phyloP scores from a whole-genome alignment of 2,888 invertebrate genomes.

The Cyclophora albipunctata region DNA sequence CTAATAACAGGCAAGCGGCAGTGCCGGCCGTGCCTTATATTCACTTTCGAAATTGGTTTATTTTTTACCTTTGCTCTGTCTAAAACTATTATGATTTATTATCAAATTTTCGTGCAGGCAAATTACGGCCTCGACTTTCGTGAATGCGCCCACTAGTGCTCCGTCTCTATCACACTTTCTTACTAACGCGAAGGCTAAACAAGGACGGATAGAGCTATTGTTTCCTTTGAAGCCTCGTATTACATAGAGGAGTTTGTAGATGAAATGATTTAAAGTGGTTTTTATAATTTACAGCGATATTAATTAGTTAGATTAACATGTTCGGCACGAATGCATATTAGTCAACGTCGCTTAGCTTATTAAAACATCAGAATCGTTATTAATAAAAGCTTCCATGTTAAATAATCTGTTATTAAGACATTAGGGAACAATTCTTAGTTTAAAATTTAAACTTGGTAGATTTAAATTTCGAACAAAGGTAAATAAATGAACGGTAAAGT shows the following conservation, averaged over 20 bases:
- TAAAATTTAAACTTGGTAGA: not conserved
- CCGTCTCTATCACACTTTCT: conserved; percentile 56
- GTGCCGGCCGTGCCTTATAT: conserved; percentile 70
- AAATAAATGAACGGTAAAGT: too few species aligned
- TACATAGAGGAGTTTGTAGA: conserved; percentile 46
- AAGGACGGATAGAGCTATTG: conserved; percentile 51
- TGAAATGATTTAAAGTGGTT: conserved; percentile 60
- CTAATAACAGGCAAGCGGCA: conserved; percentile 67
- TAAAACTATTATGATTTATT: conserved; percentile 75
- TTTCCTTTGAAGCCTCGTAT: conserved; percentile 55
- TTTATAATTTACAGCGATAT: conserved; percentile 65
- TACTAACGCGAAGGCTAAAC: conserved; percentile 32
- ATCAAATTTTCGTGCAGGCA: conserved; percentile 74
- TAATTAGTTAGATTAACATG: conserved; percentile 68
- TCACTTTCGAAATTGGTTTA: conserved; percentile 76
- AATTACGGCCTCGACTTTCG: conserved; percentile 65
- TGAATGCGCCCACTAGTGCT: conserved; percentile 28
- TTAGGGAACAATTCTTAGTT: not conserved
- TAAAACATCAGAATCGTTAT: conserved; percentile 43
- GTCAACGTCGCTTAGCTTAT: conserved; percentile 48
- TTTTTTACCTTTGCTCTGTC: conserved; percentile 67
- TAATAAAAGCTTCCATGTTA: conserved; percentile 30
- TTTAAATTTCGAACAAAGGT: not conserved
- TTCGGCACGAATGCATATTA: conserved; percentile 47
- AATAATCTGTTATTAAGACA: conserved; percentile 2